Base-by-base conservation (phyloP, 2,888 invertebrate genomes). In the Drosophila kuntzei region DNA sequence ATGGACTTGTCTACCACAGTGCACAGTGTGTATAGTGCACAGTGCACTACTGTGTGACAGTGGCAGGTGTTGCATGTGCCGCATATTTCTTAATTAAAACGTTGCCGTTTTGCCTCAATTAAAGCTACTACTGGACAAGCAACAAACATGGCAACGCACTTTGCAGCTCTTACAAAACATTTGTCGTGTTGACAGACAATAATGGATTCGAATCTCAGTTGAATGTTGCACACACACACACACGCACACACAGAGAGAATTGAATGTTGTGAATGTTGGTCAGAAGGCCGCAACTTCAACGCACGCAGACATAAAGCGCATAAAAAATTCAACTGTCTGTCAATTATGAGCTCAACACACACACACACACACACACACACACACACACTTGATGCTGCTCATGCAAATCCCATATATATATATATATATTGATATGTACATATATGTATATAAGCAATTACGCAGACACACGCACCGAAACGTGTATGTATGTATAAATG, bases 241-340 rank as follows among this genome's bases (percentile, higher is more conserved):
- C 16, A 32, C 20, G 9, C 16, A 51, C 4, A 12, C 53, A 41
- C n/a, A 12, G 18, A 53, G 16, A 29, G 9, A 20, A 22, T 49
- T 20, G n/a, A 22, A 20, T 4, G 55, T 34, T 46, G 46, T 54
- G 54, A n/a, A 18, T 20, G 37, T 32, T 53, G 60, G 60, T 44
- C 53, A 51, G 60, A 12, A 22, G 50, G 34, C 32, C 18, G 49
- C 22, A 32, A 12, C 43, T 7, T 18, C 36, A 36, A 12, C 44
- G 43, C 41, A 54, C 34, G 57, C 85, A 80, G 86, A 82, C 83
- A 68, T 22, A 59, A 71, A 53, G 57, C 65, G 55, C 57, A 84
- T 83, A 71, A 64, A 82, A 85, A 71, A 80, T 83, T 72, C 80
- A 83, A 64, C 69, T 75, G 85, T 75, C 83, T 82, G 80, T 83